Evolutionary conservation across 2,888 invertebrate species (phyloP).

Genomic region (Drosophila affinis): DNA sequence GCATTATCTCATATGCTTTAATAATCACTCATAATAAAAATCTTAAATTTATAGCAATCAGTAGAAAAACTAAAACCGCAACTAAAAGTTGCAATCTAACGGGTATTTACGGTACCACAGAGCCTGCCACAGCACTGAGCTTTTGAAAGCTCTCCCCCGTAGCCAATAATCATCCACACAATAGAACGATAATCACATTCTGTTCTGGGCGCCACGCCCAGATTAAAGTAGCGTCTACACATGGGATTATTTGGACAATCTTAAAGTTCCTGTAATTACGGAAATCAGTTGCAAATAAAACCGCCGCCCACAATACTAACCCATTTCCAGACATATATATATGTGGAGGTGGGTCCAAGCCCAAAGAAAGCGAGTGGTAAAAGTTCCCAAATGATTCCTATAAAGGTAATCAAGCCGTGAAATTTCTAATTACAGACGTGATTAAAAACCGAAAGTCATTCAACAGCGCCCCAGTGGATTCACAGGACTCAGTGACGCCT

Average conservation of each 20-base stretch:
- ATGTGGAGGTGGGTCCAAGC: conserved; percentile 45
- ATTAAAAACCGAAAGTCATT: conserved; percentile 18
- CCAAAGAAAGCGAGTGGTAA: conserved; percentile 33
- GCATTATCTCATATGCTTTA: too few relatives aligned
- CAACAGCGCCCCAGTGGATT: conserved; percentile 10
- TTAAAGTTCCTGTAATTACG: conserved; percentile 22
- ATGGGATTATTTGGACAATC: conserved; percentile 16
- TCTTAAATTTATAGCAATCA: not conserved
- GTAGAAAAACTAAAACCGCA: too few relatives aligned
- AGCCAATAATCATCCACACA: not conserved
- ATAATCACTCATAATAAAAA: too few relatives aligned
- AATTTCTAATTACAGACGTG: conserved; percentile 65
- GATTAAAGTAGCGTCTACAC: not conserved
- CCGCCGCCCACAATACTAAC: conserved; percentile 57
- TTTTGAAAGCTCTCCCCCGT: conserved; percentile 5
- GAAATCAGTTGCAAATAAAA: conserved; percentile 48
- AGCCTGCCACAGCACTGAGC: not conserved
- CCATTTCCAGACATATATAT: conserved; percentile 67
- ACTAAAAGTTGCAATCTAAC: not conserved
- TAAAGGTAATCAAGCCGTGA: conserved; percentile 49
- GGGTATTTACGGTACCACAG: not conserved
- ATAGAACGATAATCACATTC: conserved; percentile 26
- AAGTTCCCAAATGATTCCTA: conserved; percentile 67
- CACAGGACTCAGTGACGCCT: conserved; percentile 5
- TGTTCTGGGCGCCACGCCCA: not conserved